Conservation (phyloP, 2,888 invertebrate genomes). For the Sylvicola cinctus region DNA sequence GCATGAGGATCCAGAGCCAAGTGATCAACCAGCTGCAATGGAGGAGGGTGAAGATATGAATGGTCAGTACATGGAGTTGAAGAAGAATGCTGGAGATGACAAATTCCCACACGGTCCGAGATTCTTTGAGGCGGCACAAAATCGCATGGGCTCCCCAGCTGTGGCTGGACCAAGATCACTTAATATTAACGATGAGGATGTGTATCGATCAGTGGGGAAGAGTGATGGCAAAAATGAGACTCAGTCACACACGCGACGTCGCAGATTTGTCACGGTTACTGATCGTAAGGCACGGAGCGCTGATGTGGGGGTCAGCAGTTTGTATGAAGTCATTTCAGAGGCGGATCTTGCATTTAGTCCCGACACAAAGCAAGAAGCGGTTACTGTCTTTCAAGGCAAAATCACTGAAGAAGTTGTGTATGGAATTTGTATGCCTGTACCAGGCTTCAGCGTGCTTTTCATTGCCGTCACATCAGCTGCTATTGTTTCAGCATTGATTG, state of each 20-base stretch:
- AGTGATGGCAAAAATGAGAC: slow-evolving; percentile 5
- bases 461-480: slow-evolving; percentile 73
- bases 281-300: slow-evolving; percentile 61
- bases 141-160: slow-evolving; percentile 30
- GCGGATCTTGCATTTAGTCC: slow-evolving; percentile 81
- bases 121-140: slow-evolving; percentile 29
- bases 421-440: slow-evolving; percentile 77
- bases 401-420: slow-evolving; percentile 80
- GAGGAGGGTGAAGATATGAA: slow-evolving; percentile 23
- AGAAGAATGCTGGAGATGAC: slow-evolving; percentile 29
- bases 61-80: slow-evolving; percentile 21
- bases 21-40: slow-evolving; percentile 15
- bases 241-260: slow-evolving; percentile 24
- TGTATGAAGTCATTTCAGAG: slow-evolving; percentile 81
- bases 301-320: slow-evolving; percentile 73
- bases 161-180: slow-evolving; percentile 32
- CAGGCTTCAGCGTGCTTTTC: slow-evolving; percentile 74
- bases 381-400: slow-evolving; percentile 71
- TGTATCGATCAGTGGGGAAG: slow-evolving; percentile 8
- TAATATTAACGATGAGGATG: slow-evolving; percentile 17
- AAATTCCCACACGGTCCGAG: slow-evolving; percentile 57
- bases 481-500: slow-evolving; percentile 68
- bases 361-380: slow-evolving; percentile 55
- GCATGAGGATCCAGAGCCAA: slow-evolving; percentile 16
- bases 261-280: slow-evolving; percentile 41